These are phyloP conservation scores for Drosophila dunni DNA, from an alignment of 1,140 invertebrate genomes.

Conservation along the genomic window DNA sequence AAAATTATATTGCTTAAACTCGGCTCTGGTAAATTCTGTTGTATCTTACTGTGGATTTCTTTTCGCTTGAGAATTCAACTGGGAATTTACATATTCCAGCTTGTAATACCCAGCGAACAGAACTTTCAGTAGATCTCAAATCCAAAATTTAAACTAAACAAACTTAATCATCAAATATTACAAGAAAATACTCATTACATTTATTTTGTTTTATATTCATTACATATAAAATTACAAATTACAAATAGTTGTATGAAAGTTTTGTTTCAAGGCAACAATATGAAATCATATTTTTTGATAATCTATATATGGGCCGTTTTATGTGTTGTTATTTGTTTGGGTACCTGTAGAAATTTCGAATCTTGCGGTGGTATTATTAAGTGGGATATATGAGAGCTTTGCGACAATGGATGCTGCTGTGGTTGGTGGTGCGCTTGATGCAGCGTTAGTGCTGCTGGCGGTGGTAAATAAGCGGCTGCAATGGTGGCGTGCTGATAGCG, in stretches of 20 bases:
- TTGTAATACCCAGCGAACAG: too few relatives aligned
- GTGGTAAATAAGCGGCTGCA: conserved; percentile 60
- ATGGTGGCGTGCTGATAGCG: conserved; percentile 60
- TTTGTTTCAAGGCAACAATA: not conserved
- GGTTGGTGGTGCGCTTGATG: conserved; percentile 24
- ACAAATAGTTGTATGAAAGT: not conserved
- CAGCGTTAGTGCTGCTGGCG: conserved; percentile 11
- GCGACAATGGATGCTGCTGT: conserved; percentile 30
- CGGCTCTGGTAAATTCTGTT: too few relatives aligned
- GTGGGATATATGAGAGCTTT: conserved; percentile 62
- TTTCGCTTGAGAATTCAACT: too few relatives aligned
- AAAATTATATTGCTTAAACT: too few relatives aligned
- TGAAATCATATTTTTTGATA: not conserved
- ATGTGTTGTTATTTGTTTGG: conserved; percentile 59
- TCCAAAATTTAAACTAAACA: too few relatives aligned
- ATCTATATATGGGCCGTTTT: conserved; percentile 71
- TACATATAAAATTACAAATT: not conserved
- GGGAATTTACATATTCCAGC: too few relatives aligned
- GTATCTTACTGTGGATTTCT: too few relatives aligned
- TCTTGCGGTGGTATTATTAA: conserved; percentile 79
- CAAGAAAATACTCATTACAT: too few relatives aligned
- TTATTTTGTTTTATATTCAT: too few relatives aligned
- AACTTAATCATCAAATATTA: too few relatives aligned
- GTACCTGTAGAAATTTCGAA: conserved; percentile 76
- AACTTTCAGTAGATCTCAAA: too few relatives aligned